Conservation (phyloP, 2,888 invertebrate species). For the Callinectes sapidus region DNA sequence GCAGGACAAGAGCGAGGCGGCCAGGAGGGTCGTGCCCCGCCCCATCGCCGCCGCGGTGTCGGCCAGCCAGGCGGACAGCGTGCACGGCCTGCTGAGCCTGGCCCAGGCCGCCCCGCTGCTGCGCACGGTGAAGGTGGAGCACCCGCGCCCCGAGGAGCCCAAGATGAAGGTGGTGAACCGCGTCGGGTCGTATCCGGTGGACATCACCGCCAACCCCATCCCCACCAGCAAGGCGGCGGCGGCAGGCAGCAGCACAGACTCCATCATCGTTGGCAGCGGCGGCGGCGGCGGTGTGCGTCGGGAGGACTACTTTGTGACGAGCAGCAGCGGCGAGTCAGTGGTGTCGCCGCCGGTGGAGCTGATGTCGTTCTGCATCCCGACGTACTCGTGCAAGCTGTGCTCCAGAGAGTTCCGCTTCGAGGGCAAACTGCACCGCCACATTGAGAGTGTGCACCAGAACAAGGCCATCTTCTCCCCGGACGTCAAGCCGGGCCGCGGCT, state of each 20-base stretch:
- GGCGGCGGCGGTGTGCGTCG: neutral
- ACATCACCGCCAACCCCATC: constrained; percentile 58
- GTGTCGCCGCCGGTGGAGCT: constrained; percentile 71
- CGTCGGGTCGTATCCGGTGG: constrained; percentile 61
- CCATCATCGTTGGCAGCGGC: neutral
- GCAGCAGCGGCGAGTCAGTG: constrained; percentile 42
- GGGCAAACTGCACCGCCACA: constrained; percentile 71
- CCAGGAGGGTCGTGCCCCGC: constrained; percentile 3
- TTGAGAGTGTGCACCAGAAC: constrained; percentile 72
- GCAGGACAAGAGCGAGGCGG: constrained; percentile 20
- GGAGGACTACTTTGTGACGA: constrained; percentile 63
- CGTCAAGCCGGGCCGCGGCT: constrained; percentile 71
- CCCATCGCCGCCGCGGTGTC: neutral
- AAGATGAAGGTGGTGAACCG: constrained; percentile 64
- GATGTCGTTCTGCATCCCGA: constrained; percentile 72
- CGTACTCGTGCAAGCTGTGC: constrained; percentile 72
- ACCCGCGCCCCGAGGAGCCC: constrained; percentile 8
- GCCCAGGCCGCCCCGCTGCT: neutral
- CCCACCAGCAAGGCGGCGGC: constrained; percentile 9
- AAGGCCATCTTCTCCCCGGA: constrained; percentile 71
- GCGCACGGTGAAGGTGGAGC: constrained; percentile 27
- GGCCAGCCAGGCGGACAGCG: neutral
- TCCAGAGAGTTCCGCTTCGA: constrained; percentile 72
- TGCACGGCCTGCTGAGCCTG: constrained; percentile 16
- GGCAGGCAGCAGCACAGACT: too few species aligned